These are phyloP conservation scores for Meghimatium bilineatum DNA, from an alignment of 2,888 invertebrate species.

Conservation along the genomic window DNA sequence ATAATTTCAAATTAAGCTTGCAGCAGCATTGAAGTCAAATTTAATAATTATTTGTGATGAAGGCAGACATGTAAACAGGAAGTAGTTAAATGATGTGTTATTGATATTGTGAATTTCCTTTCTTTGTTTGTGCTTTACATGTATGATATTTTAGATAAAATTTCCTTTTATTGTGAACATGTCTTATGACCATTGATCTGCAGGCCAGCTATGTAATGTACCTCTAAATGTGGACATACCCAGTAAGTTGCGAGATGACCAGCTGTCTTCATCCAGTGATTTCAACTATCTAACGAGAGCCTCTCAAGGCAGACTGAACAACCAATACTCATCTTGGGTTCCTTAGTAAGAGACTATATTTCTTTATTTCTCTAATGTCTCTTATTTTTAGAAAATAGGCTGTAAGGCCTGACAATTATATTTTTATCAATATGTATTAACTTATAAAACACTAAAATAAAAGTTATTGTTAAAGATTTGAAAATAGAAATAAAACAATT, in stretches of 20 bases:
- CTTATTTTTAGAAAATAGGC: background rate
- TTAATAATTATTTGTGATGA: too few species aligned
- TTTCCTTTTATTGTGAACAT: background rate
- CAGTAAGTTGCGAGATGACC: constrained; percentile 57
- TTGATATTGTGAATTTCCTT: background rate
- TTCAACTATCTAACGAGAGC: constrained; percentile 36
- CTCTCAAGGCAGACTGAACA: constrained; percentile 51
- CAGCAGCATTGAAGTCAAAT: background rate
- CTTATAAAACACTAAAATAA: too few species aligned
- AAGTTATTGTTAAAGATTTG: too few species aligned
- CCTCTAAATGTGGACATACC: constrained; percentile 65
- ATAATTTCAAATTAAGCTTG: background rate
- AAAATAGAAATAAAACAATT: too few species aligned
- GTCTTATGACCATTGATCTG: background rate
- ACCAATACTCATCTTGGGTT: constrained; percentile 51
- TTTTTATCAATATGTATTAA: background rate
- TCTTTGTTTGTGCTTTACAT: background rate
- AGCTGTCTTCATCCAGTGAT: constrained; percentile 61
- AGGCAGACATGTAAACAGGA: too few species aligned
- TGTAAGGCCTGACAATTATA: background rate
- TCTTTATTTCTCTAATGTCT: background rate
- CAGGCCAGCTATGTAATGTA: constrained; percentile 57
- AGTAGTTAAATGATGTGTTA: background rate
- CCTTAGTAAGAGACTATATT: constrained; percentile 49
- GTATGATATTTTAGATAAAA: background rate